Conservation (phyloP, 2,113 vertebrate genomes). For the Mungos mungo region DNA sequence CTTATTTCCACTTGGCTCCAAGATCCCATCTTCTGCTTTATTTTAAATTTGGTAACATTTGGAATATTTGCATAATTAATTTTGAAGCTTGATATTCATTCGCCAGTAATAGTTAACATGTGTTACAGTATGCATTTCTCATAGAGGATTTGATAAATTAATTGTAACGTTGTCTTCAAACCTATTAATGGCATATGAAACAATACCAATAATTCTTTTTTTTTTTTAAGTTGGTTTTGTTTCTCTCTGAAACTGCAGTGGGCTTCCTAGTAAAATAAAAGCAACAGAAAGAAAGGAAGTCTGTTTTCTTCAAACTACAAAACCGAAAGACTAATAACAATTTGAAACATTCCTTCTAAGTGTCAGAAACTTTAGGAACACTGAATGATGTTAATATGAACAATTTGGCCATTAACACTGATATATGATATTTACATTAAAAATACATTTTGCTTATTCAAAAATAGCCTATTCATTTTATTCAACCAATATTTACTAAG, state of each 20-base stretch:
- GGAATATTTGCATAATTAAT: slow-evolving; percentile 64
- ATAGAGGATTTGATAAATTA: slow-evolving; percentile 13
- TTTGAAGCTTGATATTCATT: slow-evolving; percentile 40
- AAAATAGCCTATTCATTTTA: slow-evolving; percentile 1
- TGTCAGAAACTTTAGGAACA: background rate
- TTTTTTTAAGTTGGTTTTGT: background rate
- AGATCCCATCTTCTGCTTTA: slow-evolving; percentile 38
- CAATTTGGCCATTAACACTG: background rate
- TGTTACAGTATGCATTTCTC: slow-evolving; percentile 11
- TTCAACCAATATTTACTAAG: background rate
- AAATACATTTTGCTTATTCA: background rate
- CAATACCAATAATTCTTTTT: background rate
- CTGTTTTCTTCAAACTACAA: background rate
- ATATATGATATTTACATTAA: background rate
- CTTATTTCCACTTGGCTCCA: slow-evolving; percentile 43
- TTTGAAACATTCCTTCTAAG: background rate
- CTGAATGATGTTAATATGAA: background rate
- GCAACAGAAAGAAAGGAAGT: background rate
- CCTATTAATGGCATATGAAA: background rate
- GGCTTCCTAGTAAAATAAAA: background rate
- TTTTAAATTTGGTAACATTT: slow-evolving; percentile 64
- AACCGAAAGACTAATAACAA: background rate
- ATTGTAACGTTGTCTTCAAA: slow-evolving; percentile 11
- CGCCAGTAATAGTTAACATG: slow-evolving; percentile 20
- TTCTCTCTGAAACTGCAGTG: slow-evolving; percentile 29